A percentile compares a stretch with the other conserved stretches of the same genome.
These are phyloP conservation scores for Scartelaos histophorus DNA, from an alignment of 2,113 vertebrate genomes.

Conservation along the genomic window DNA sequence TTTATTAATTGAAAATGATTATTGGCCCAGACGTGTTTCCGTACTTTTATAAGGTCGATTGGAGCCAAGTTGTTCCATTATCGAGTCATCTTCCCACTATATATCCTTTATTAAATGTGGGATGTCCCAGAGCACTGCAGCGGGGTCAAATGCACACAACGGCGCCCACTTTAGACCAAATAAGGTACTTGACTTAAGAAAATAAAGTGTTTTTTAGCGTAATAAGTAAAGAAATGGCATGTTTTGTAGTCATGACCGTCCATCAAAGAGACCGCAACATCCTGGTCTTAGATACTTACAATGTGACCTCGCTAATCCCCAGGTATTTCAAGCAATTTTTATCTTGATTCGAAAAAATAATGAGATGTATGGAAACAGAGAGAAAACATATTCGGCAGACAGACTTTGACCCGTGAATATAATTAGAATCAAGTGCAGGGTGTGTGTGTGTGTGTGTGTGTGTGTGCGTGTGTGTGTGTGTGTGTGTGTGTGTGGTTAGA, in stretches of 20 bases:
- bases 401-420: conserved; percentile 35
- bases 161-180: conserved; percentile 36
- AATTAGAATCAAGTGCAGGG: conserved; percentile 37
- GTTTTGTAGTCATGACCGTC: conserved; percentile 52
- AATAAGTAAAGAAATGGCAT: conserved; percentile 39
- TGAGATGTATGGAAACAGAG: conserved; percentile 53
- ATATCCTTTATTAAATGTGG: conserved; percentile 52
- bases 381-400: conserved; percentile 27
- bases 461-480: background rate
- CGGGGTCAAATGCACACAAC: conserved; percentile 22
- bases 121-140: conserved; percentile 18
- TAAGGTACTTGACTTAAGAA: conserved; percentile 36
- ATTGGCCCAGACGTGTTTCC: conserved; percentile 86
- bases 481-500: background rate
- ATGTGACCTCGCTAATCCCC: conserved; percentile 57
- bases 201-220: conserved; percentile 47
- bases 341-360: conserved; percentile 61
- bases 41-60: conserved; percentile 82
- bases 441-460: background rate
- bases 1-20: conserved; percentile 98
- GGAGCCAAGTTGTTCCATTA: conserved; percentile 72
- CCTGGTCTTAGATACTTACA: conserved; percentile 39
- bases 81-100: conserved; percentile 36
- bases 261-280: conserved; percentile 31
- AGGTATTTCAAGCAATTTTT: conserved; percentile 52